Evolutionary conservation across 2,888 invertebrate species (phyloP), one percentile per base, ranked within the genome.

Genomic region (Stenichneumon culpator): DNA sequence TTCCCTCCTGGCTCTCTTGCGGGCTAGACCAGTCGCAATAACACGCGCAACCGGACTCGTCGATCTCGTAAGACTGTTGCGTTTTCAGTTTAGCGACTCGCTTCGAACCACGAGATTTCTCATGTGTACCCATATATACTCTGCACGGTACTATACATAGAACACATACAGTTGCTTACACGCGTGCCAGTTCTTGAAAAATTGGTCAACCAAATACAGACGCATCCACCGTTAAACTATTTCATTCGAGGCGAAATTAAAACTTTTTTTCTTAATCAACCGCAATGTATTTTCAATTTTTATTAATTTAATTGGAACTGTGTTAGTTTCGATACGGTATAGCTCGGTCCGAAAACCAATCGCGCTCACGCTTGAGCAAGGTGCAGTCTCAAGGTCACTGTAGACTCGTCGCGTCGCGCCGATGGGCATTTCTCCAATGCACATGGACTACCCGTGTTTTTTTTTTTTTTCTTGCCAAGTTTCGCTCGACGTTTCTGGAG

Each of bases 131-230:
- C 39, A 68, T 68, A 68, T 68, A 68, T 22, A 28, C 25, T 11
- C 11, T 11, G 39, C 39, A 32, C 50, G 7, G 63, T 28, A 69
- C 19, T 39, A 39, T 63, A 75, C 50, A 73, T 19, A 28, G 2
- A 16, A 28, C 11, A 22, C 28, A 52, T n/a, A 28, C 47, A 11
- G 67, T 67, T 14, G 16, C 9, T 25, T 57, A 28, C 6, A 19
- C 68, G 57, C 39, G 67, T 77, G 25, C 44, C 68, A 44, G 68
- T 32, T 57, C 47, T 68, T 44, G 78, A 39, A 78, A 78, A 69
- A 69, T 60, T 36, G 69, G 14, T 39, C 57, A n/a, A 69, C 69
- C 78, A 69, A 78, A 78, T 78, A 68, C 25, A 78, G 78, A 52
- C n/a, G 44, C 67, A 68, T 68, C 54, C 36, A 14, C 57, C 57